Evolutionary conservation across 64 coral and sea anemone species (phyloP).

Genomic region (Hydrozoanthus tunicans): DNA sequence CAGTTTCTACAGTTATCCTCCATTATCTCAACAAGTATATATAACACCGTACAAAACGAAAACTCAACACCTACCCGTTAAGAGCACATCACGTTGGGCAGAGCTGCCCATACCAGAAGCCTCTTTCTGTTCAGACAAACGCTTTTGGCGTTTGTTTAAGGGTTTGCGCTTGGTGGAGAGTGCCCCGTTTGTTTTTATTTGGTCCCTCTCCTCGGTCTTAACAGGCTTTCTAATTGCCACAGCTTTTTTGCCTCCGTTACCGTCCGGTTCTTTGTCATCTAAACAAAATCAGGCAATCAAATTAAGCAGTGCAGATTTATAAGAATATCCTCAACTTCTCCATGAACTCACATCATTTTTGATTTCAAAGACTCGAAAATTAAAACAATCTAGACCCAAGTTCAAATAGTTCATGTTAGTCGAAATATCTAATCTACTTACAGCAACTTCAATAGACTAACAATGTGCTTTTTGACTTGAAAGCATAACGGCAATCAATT

Average conservation of each 20-base stretch:
- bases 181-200: not conserved
- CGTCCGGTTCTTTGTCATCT: not conserved
- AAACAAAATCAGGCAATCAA: not conserved
- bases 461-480: no score
- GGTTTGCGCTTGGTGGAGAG: not conserved
- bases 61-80: slow-evolving; percentile 18
- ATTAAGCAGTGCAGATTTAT: not conserved
- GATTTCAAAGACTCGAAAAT: no score
- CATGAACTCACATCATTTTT: not conserved
- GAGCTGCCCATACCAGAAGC: not conserved
- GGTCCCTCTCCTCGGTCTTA: not conserved
- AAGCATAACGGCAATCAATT: no score
- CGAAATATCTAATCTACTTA: no score
- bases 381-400: no score
- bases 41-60: not conserved
- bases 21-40: no score
- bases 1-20: no score
- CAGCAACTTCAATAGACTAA: no score
- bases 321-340: not conserved
- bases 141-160: not conserved
- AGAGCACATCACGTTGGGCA: not conserved
- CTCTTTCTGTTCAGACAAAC: not conserved
- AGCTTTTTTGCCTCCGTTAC: not conserved
- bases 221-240: not conserved
- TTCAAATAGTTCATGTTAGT: no score